Conservation (phyloP, 2,888 invertebrate genomes). For the Troides aeacus region DNA sequence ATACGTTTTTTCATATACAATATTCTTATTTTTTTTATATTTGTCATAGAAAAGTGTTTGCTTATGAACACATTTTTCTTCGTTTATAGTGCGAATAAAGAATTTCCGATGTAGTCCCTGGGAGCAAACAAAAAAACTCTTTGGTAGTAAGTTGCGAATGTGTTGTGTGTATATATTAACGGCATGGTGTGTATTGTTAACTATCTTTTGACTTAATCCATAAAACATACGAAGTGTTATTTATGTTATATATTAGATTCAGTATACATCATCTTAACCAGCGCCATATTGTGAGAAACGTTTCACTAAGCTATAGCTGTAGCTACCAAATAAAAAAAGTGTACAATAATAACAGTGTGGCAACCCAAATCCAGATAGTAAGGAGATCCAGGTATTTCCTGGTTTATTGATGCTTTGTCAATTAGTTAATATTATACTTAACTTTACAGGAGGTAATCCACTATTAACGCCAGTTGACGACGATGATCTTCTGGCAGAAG, state of each 20-base stretch:
- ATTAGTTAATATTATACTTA: neutral
- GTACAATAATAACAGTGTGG: neutral
- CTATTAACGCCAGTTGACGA: slow-evolving; percentile 79
- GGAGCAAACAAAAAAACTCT: slow-evolving; percentile 50
- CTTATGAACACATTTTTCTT: slow-evolving; percentile 44
- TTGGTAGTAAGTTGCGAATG: slow-evolving; percentile 56
- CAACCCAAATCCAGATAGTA: neutral
- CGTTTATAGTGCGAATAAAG: slow-evolving; percentile 60
- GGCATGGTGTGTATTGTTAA: slow-evolving; percentile 7
- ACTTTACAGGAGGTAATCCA: slow-evolving; percentile 66
- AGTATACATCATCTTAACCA: no score
- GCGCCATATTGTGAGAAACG: no score
- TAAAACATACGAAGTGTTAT: no score
- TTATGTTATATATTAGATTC: no score
- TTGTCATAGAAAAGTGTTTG: neutral
- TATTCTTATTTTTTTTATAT: neutral
- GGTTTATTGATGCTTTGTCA: neutral
- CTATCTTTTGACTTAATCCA: neutral
- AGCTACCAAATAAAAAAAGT: no score
- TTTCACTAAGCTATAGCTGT: no score
- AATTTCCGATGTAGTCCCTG: slow-evolving; percentile 50
- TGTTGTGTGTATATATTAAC: slow-evolving; percentile 35
- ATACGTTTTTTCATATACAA: neutral
- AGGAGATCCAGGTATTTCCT: neutral
- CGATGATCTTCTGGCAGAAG: slow-evolving; percentile 83